Evolutionary conservation across 2,113 vertebrate species (phyloP).

Genomic region (Pongo pygmaeus): DNA sequence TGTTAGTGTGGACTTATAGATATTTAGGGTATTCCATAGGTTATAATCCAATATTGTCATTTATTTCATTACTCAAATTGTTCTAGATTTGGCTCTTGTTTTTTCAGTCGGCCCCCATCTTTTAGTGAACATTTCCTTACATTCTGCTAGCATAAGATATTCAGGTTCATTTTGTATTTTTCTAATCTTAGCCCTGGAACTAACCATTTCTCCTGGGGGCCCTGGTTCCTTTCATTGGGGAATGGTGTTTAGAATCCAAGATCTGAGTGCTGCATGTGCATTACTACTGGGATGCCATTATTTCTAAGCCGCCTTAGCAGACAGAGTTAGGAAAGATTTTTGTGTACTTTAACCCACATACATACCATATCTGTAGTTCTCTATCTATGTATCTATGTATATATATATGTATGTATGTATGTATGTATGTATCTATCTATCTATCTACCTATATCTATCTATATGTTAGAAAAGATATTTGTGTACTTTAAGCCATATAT

Average conservation of each 20-base stretch:
- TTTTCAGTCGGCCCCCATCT: background rate
- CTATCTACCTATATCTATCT: no score
- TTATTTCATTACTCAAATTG: background rate
- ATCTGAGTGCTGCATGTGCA: background rate
- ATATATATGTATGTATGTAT: background rate
- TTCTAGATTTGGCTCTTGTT: background rate
- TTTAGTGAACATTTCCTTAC: background rate
- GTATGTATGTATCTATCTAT: background rate
- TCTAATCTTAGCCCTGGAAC: background rate
- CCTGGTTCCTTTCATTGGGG: background rate
- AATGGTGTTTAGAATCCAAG: conserved; percentile 13
- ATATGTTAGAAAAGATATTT: no score
- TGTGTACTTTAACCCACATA: background rate
- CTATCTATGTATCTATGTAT: background rate
- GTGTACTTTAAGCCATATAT: no score
- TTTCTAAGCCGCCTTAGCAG: background rate
- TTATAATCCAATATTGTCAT: background rate
- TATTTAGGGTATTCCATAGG: background rate
- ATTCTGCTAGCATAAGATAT: background rate
- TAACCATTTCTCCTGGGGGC: background rate
- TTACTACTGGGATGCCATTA: background rate
- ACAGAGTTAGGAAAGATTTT: background rate
- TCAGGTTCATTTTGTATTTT: background rate
- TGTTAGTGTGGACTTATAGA: background rate
- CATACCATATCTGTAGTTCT: background rate